Conservation (phyloP, 2,888 invertebrate species). For the Epiblema foenella region DNA sequence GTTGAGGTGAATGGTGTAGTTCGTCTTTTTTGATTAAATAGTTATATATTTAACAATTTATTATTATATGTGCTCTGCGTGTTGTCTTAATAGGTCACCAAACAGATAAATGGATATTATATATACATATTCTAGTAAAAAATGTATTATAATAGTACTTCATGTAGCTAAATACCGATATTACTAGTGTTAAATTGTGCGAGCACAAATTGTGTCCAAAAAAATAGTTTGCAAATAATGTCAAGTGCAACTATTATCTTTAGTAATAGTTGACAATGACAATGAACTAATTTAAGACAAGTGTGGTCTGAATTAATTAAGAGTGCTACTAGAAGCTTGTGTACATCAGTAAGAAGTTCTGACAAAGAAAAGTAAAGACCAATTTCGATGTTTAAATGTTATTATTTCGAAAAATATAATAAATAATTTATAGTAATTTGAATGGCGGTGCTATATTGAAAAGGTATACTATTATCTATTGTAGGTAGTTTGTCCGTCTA, state of each 20-base stretch:
- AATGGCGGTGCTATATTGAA: constrained; percentile 81
- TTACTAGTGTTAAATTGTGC: constrained; percentile 21
- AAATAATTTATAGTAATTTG: constrained; percentile 61
- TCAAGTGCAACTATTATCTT: constrained; percentile 6
- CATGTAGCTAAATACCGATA: constrained; percentile 11
- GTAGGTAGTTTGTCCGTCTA: constrained; percentile 62
- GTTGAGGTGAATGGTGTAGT: constrained; percentile 7
- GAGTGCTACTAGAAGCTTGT: constrained; percentile 36
- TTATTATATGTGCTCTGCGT: constrained; percentile 34
- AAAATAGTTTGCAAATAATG: constrained; percentile 19
- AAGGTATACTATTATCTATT: constrained; percentile 69
- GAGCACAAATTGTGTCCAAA: constrained; percentile 11
- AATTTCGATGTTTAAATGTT: constrained; percentile 59
- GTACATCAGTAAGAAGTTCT: constrained; percentile 42
- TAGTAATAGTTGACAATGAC: neutral
- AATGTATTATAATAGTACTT: constrained; percentile 25
- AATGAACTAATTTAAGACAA: constrained; percentile 2
- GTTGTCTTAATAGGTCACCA: constrained; percentile 22
- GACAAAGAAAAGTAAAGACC: constrained; percentile 50
- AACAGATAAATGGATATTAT: constrained; percentile 2
- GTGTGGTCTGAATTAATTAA: constrained; percentile 19
- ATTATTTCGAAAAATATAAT: constrained; percentile 55
- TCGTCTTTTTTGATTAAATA: constrained; percentile 21
- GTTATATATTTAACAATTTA: constrained; percentile 25
- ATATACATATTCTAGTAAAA: constrained; percentile 14